These are phyloP conservation scores for Piaya cayana DNA, from an alignment of 2,113 vertebrate genomes.

Conservation along the genomic window DNA sequence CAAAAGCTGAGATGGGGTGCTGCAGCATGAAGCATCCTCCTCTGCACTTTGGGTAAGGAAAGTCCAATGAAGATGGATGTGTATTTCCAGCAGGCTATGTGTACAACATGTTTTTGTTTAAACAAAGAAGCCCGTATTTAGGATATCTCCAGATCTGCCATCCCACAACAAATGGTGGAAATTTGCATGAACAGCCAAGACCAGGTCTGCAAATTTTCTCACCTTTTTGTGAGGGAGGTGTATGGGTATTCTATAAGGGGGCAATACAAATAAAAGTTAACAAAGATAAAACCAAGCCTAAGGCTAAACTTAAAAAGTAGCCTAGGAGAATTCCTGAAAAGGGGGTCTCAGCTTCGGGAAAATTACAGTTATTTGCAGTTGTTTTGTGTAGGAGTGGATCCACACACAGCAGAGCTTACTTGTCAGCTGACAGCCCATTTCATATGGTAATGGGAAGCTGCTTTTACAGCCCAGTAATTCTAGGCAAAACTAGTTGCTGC, in stretches of 20 bases:
- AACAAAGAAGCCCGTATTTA: not conserved
- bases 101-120: not conserved
- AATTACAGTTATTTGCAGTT: not conserved
- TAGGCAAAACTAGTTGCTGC: not conserved
- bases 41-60: not conserved
- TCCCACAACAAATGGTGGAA: fast-evolving
- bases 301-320: not conserved
- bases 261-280: not conserved
- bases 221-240: not conserved
- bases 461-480: not conserved
- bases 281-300: not conserved
- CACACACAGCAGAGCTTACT: not conserved
- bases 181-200: not conserved
- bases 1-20: not conserved
- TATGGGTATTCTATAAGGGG: fast-evolving
- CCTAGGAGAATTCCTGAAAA: not conserved
- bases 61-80: not conserved
- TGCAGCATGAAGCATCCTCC: fast-evolving
- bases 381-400: not conserved
- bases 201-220: not conserved
- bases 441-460: not conserved
- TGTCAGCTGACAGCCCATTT: not conserved
- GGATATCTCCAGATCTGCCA: fast-evolving
- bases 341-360: not conserved
- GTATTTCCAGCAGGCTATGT: not conserved